Evolutionary conservation across 2,113 vertebrate genomes (phyloP), one percentile per base, ranked within the genome.

Genomic region (Labeo rohita): DNA sequence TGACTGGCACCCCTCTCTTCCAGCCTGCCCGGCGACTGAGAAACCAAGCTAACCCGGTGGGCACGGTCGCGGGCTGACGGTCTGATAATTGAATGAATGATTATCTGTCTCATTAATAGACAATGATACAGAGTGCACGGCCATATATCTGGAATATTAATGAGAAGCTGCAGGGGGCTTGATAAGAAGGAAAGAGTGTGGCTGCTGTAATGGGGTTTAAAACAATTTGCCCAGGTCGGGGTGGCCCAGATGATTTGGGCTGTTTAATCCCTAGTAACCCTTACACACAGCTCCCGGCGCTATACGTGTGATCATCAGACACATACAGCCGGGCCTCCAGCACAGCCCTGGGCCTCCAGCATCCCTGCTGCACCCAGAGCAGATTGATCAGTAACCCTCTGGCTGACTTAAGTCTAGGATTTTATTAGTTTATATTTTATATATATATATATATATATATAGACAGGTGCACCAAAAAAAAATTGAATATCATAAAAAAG

Each of bases 61-160:
- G 92, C 94, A 95, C 94, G 95, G 95, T 95, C 95, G 95, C 92
- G 94, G 95, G 93, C 95, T 97, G 97, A 96, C 96, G 96, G 95
- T 93, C 95, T 95, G 97, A 98, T 98, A 98, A 97, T 95, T 96
- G 96, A 96, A 98, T 98, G 97, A 99, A 94, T 96, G 97, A 98
- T 99, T 99, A 98, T 97, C 94, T 96, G 92, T 96, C 96, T 93
- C 96, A 97, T 97, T 98, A 99, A 97, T 96, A 96, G 96, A 98
- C 97, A 97, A 95, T 96, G 97, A 98, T 95, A 97, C 96, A 96
- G 96, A 94, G 95, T 95, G 96, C 93, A 93, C 93, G 94, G 95
- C 96, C 95, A 94, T 96, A 96, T 94, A 95, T 96, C 95, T 94
- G 92, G 97, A 98, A 99, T 99, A 99, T 98, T 99, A 98, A 99